Evolutionary conservation across 2,888 invertebrate genomes (phyloP).

Genomic region (Catocala nupta): DNA sequence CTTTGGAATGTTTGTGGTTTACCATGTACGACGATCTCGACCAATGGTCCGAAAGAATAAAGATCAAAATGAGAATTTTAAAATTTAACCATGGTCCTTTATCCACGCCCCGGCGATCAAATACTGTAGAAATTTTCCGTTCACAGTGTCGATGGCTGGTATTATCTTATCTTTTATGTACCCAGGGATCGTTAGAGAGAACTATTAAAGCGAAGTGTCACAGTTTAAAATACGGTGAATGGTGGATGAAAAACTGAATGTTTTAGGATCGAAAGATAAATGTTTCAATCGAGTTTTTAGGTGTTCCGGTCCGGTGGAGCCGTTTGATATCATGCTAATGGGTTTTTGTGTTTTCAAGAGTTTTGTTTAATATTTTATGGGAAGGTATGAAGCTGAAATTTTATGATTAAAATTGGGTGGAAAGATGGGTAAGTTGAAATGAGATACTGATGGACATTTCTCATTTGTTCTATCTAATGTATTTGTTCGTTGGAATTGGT

Average conservation of each 20-base stretch:
- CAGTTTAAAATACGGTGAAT: slow-evolving; percentile 51
- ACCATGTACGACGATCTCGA: slow-evolving; percentile 24
- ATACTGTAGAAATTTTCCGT: slow-evolving; percentile 55
- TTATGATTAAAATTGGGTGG: slow-evolving; percentile 45
- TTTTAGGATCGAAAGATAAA: slow-evolving; percentile 49
- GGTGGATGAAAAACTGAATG: slow-evolving; percentile 51
- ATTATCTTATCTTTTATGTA: slow-evolving; percentile 63
- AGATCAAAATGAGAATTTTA: slow-evolving; percentile 62
- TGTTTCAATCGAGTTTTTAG: slow-evolving; percentile 52
- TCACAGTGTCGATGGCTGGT: slow-evolving; percentile 49
- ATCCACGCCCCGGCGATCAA: slow-evolving; percentile 57
- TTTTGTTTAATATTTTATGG: slow-evolving; percentile 48
- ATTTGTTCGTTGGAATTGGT: slow-evolving; percentile 21
- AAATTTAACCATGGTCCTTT: slow-evolving; percentile 54
- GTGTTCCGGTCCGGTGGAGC: slow-evolving; percentile 36
- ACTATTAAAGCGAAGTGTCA: slow-evolving; percentile 60
- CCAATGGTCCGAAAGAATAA: slow-evolving; percentile 39
- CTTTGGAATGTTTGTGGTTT: slow-evolving; percentile 12
- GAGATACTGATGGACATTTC: slow-evolving; percentile 26
- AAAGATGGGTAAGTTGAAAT: slow-evolving; percentile 37
- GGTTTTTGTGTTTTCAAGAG: slow-evolving; percentile 44
- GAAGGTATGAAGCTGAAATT: slow-evolving; percentile 36
- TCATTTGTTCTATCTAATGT: slow-evolving; percentile 16
- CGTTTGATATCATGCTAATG: slow-evolving; percentile 46
- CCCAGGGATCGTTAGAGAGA: slow-evolving; percentile 55